Evolutionary conservation across 2,113 vertebrate species (phyloP).

Genomic region (Pedetes capensis): DNA sequence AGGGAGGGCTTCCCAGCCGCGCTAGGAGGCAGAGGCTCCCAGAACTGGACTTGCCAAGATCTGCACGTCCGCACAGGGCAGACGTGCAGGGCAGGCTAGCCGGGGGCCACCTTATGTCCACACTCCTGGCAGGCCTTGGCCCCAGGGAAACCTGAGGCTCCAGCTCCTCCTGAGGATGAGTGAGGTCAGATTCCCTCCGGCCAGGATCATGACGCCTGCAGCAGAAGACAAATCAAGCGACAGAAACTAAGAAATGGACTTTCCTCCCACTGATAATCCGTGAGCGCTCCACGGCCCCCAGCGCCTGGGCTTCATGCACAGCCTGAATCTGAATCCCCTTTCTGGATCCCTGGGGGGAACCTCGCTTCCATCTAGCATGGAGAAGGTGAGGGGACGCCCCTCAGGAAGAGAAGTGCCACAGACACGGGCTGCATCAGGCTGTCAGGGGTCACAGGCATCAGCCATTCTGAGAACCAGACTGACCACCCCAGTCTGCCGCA

Average conservation of each 20-base stretch:
- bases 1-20: too few species aligned
- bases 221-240: neutral
- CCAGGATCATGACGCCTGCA: neutral
- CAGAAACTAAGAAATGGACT: neutral
- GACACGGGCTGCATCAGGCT: too few species aligned
- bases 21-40: neutral
- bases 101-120: neutral
- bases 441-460: neutral
- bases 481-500: too few species aligned
- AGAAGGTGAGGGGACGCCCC: neutral
- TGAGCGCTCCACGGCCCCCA: neutral
- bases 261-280: neutral
- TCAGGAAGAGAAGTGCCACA: neutral
- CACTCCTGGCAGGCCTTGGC: neutral
- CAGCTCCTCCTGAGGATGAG: neutral
- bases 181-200: neutral
- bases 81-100: neutral
- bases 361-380: neutral
- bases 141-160: neutral
- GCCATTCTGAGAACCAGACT: neutral
- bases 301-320: too few species aligned
- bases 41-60: neutral
- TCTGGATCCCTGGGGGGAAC: neutral
- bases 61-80: neutral
- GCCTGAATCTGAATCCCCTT: too few species aligned